Evolutionary conservation across 2,113 vertebrate genomes (phyloP).

Genomic region (Hyaena hyaena): DNA sequence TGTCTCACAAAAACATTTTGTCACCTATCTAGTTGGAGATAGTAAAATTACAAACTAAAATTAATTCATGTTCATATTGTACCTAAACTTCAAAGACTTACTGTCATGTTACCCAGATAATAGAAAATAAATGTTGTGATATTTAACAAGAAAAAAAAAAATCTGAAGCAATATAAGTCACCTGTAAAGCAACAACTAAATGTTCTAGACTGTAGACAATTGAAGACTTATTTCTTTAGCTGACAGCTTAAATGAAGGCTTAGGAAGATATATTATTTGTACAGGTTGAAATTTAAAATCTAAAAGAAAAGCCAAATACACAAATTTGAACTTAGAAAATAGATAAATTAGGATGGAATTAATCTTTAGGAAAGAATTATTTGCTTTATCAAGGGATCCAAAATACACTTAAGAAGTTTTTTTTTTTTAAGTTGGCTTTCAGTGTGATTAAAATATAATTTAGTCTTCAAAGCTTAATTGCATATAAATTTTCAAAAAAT

Average conservation of each 20-base stretch:
- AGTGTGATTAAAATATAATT: constrained; percentile 39
- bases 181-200: constrained; percentile 43
- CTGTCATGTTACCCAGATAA: constrained; percentile 39
- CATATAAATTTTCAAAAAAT: neutral
- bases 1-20: constrained; percentile 45
- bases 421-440: constrained; percentile 5
- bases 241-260: constrained; percentile 34
- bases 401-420: neutral
- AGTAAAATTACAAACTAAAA: constrained; percentile 53
- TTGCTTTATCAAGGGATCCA: constrained; percentile 33
- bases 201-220: constrained; percentile 34
- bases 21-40: constrained; percentile 24
- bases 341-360: neutral
- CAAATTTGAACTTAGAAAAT: constrained; percentile 60
- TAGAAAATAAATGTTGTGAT: constrained; percentile 58
- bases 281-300: constrained; percentile 52
- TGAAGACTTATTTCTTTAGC: constrained; percentile 32
- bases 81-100: constrained; percentile 55
- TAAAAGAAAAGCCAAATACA: constrained; percentile 17
- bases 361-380: constrained; percentile 58
- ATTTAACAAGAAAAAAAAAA: constrained; percentile 57
- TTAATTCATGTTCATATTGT: constrained; percentile 29
- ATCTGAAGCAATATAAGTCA: constrained; percentile 24
- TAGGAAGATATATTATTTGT: constrained; percentile 36
- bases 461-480: constrained; percentile 52